Conservation (phyloP, 2,888 invertebrate genomes). For the Acleris sparsana region DNA sequence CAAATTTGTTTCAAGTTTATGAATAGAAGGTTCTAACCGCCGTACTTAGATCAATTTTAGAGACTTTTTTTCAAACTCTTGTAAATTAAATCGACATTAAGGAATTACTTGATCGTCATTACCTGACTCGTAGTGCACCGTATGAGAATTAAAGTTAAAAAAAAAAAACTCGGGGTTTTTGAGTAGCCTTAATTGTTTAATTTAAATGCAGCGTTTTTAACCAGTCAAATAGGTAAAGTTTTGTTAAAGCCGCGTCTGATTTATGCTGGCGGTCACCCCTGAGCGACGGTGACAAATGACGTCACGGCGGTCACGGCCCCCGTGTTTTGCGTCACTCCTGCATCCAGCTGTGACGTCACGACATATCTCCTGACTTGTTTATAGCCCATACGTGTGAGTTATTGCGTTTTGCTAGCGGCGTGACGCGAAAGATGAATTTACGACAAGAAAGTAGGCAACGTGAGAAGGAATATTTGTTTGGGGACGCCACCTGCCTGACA, state of each 20-base stretch:
- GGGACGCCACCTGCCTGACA: conserved; percentile 30
- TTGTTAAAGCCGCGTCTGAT: conserved; percentile 54
- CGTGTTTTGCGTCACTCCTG: conserved; percentile 65
- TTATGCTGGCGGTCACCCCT: conserved; percentile 60
- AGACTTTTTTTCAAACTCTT: too few species aligned
- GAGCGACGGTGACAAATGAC: conserved; percentile 74
- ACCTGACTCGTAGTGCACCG: too few species aligned
- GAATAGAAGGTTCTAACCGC: too few species aligned
- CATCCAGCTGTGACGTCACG: conserved; percentile 32
- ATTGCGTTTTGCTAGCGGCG: conserved; percentile 58
- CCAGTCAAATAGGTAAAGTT: conserved; percentile 36
- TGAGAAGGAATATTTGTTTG: conserved; percentile 24
- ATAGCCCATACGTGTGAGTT: conserved; percentile 61
- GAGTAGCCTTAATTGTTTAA: too few species aligned
- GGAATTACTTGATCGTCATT: too few species aligned
- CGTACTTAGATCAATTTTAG: too few species aligned
- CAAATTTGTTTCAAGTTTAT: too few species aligned
- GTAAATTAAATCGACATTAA: too few species aligned
- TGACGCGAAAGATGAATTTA: conserved; percentile 62
- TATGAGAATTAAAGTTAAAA: too few species aligned
- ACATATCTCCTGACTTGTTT: conserved; percentile 40
- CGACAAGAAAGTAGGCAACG: conserved; percentile 44
- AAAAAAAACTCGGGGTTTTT: too few species aligned
- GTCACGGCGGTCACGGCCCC: conserved; percentile 64
- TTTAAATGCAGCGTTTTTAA: not conserved